phyloP scores from a whole-genome alignment of 2,888 invertebrate genomes.

The Aspidapion aeneum region DNA sequence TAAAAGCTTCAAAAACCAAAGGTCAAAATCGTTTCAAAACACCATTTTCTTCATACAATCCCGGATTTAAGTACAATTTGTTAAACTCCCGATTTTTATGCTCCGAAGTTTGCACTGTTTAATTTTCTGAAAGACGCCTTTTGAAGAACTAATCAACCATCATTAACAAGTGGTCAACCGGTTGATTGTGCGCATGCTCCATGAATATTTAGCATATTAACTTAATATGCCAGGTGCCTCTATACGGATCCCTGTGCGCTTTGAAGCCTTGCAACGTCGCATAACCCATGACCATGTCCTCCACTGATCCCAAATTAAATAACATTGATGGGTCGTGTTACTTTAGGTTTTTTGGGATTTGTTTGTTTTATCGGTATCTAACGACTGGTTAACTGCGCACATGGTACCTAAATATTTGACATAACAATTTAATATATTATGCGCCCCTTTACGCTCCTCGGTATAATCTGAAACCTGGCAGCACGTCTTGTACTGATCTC shows the following conservation, averaged over 20 bases:
- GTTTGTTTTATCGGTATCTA: no score
- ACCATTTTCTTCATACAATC: conserved; percentile 49
- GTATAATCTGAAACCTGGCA: no score
- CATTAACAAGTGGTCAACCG: conserved; percentile 61
- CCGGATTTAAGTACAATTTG: conserved; percentile 65
- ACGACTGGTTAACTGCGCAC: no score
- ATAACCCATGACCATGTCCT: conserved; percentile 61
- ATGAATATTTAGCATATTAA: conserved; percentile 63
- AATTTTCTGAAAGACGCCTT: no score
- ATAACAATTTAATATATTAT: no score
- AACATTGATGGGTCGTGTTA: neutral
- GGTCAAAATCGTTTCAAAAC: no score
- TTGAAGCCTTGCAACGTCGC: conserved; percentile 57
- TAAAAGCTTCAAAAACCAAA: no score
- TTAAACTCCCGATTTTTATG: conserved; percentile 65
- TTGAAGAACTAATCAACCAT: no score
- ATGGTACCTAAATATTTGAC: no score
- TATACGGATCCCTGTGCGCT: conserved; percentile 56
- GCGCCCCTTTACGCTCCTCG: no score
- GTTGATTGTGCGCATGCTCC: conserved; percentile 56
- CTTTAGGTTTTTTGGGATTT: neutral
- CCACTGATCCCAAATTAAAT: conserved; percentile 38
- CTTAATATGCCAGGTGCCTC: conserved; percentile 70
- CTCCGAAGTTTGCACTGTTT: conserved; percentile 57
- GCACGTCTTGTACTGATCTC: no score